Evolutionary conservation across 2,113 vertebrate genomes (phyloP), one percentile per base, ranked within the genome.

Genomic region (Bubo bubo): DNA sequence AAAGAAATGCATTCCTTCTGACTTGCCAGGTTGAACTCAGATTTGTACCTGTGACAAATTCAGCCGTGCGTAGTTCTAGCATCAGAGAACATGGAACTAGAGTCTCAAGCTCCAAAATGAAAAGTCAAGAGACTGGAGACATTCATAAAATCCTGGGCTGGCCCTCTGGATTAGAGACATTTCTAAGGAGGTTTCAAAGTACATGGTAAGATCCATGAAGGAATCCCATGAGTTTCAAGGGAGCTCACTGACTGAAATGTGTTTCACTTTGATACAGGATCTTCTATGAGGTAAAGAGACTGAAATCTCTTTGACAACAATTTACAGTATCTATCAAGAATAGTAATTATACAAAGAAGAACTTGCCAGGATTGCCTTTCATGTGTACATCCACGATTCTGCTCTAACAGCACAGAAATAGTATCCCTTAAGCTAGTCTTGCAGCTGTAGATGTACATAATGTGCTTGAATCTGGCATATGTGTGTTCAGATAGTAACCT

Each of bases 381-480:
- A 43, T 1, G 2, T 37, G 19, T 34, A 52, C 30, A 56, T 58
- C 19, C 35, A 50, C 27, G 58, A 28, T 43, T 79, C 53, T 68
- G 20, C 28, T 60, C n/a, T 49, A 64, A 60, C 4, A 75, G 19
- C 32, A 76, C 18, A 52, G 53, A 60, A 84, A 64, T 27, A 2
- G 0, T n/a, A 60, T 8, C 35, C 26, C 27, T 30, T 27, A 83
- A 55, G 13, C 8, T 47, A 21, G 16, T 63, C n/a, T 89, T 74
- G 34, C 27, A 86, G 70, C 45, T 34, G 10, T 52, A 58, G 11
- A 53, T 41, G 26, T 50, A 49, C 10, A 22, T 16, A 52, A 72
- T 0, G 0, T 59, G 28, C 45, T 41, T 59, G 2, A 27, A 24
- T 35, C 32, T 45, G 52, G 12, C 49, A 28, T 24, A 12, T 1